These are phyloP conservation scores for Varanus komodoensis DNA, from an alignment of 2,113 vertebrate species.

Conservation along the genomic window DNA sequence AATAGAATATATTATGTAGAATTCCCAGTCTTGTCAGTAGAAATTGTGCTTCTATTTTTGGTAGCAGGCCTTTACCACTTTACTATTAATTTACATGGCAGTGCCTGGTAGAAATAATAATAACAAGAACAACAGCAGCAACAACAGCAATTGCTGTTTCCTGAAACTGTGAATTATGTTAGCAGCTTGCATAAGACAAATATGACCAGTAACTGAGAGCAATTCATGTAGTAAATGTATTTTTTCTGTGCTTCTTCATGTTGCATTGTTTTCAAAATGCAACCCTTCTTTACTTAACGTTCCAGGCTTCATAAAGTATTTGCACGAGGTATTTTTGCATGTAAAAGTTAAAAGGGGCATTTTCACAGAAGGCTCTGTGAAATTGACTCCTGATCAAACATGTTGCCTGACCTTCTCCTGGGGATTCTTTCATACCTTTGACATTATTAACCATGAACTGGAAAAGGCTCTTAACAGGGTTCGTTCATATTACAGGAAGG, in stretches of 20 bases:
- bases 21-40: slow-evolving; percentile 3
- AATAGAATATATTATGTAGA: slow-evolving; percentile 17
- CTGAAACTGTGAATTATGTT: slow-evolving; percentile 36
- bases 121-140: not conserved
- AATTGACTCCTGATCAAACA: slow-evolving; percentile 24
- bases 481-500: slow-evolving; percentile 28
- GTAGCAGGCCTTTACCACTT: slow-evolving; percentile 45
- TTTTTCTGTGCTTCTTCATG: slow-evolving; percentile 1
- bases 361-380: not conserved
- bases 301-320: not conserved
- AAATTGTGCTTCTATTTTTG: slow-evolving; percentile 43
- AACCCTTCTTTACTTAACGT: slow-evolving; percentile 19
- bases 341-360: slow-evolving; percentile 15
- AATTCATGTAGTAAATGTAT: slow-evolving; percentile 19
- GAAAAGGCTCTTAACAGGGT: slow-evolving; percentile 1
- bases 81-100: slow-evolving; percentile 36
- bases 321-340: slow-evolving; percentile 29
- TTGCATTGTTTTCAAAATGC: not conserved
- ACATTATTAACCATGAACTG: slow-evolving; percentile 29
- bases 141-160: not conserved
- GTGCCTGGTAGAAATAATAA: slow-evolving; percentile 30
- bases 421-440: slow-evolving; percentile 33
- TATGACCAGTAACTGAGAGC: not conserved
- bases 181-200: slow-evolving; percentile 31
- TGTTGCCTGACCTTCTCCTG: slow-evolving; percentile 14